Base-by-base conservation (phyloP, 2,888 invertebrate species). In the Harpagoxenus sublaevis region DNA sequence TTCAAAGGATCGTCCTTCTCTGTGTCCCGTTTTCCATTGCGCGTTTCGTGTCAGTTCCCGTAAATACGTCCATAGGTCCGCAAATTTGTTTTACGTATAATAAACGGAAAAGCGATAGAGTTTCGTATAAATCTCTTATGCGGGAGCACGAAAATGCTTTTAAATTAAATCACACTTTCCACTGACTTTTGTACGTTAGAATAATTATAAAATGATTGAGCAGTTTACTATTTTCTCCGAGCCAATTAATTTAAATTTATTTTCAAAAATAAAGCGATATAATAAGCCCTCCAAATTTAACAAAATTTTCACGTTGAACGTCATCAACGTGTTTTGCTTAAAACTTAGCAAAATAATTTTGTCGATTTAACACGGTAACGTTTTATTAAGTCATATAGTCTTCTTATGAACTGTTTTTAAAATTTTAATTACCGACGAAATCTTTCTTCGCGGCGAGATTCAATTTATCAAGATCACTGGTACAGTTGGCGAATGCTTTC, bases 71-170 rank as follows among this genome's bases (percentile, higher is more conserved):
- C 45, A 3, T 3, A 23, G 23, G 0, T 9, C 5, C 15, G 15
- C 35, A 35, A 71, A 48, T 79, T 71, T 57, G 70, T 57, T 57
- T 70, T 70, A 78, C 57, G 23, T 71, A 45, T 71, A 45, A 71
- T 31, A 35, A 71, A 71, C 15, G 6, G 55, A n/a, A 55, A 31
- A 1, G 55, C 39, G 28, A 0, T 5, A 10, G 39, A 75, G 23
- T 62, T 75, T 45, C 18, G 23, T 28, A 4, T n/a, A 57, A 57
- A 70, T 70, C 45, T 48, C 6, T 31, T 23, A 68, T 62, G 23
- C 42, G 6, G 5, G 9, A 28, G 70, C 15, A 53, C 39, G 28
- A 65, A 51, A 51, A 48, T 53, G 28, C 18, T 8, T 65, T 18
- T 65, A 23, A 5, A 77, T 65, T 23, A 23, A 23, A 53, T n/a